Conservation (phyloP, 2,113 vertebrate genomes). For the Ardeotis arabs region DNA sequence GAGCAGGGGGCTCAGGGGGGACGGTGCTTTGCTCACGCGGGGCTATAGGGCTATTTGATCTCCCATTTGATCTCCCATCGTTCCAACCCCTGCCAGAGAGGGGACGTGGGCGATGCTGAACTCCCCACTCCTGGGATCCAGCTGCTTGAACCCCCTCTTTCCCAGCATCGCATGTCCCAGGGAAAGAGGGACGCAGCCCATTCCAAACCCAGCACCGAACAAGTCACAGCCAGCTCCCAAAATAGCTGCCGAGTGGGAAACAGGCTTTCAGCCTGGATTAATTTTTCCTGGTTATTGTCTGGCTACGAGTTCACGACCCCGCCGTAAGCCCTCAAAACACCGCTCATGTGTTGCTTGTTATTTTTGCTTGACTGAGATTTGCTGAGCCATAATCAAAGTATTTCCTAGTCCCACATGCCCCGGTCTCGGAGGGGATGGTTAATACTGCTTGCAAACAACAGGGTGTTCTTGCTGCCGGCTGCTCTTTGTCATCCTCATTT, state of each 20-base stretch:
- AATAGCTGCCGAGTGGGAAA: not conserved
- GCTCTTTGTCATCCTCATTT: not conserved
- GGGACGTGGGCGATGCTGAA: not conserved
- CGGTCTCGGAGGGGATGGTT: not conserved
- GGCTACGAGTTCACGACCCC: not conserved
- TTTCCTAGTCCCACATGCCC: conserved; percentile 37
- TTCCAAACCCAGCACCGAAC: not conserved
- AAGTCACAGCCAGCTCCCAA: not conserved
- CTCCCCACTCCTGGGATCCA: not conserved
- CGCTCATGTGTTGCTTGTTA: conserved; percentile 47
- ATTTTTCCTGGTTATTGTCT: conserved; percentile 51
- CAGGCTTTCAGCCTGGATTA: not conserved
- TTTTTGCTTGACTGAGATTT: conserved; percentile 51
- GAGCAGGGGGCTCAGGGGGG: accelerated
- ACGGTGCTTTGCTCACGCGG: not conserved
- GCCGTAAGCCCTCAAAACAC: conserved; percentile 17
- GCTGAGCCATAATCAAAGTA: conserved; percentile 49
- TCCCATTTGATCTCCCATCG: not conserved
- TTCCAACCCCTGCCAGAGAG: not conserved
- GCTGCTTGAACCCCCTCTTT: not conserved
- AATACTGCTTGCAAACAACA: not conserved
- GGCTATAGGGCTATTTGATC: not conserved
- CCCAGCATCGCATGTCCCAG: accelerated
- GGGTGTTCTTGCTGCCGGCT: not conserved
- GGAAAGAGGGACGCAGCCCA: not conserved